These are phyloP conservation scores for Cephus sareptanus DNA, from an alignment of 2,888 invertebrate genomes.

Conservation along the genomic window DNA sequence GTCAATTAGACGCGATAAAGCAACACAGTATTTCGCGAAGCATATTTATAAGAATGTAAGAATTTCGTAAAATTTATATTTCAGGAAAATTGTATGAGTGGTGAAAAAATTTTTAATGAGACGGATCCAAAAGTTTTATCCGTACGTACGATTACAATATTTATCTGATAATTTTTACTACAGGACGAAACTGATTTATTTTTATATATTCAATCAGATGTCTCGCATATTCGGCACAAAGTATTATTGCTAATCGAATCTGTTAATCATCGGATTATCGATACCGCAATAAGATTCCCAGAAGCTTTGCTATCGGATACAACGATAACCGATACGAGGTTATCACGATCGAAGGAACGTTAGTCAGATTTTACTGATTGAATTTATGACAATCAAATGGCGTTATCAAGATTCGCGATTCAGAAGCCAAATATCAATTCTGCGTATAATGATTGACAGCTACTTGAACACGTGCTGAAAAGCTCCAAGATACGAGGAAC, in stretches of 20 bases:
- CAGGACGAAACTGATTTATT: not conserved
- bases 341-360: not conserved
- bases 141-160: not conserved
- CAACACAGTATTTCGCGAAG: not conserved
- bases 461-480: not conserved
- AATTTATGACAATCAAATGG: not conserved
- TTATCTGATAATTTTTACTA: not conserved
- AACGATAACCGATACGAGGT: not conserved
- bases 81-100: not conserved
- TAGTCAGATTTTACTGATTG: not conserved
- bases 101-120: not conserved
- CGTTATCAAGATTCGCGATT: not conserved
- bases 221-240: not conserved
- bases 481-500: not conserved
- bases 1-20: not conserved
- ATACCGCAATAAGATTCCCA: not conserved
- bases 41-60: not conserved
- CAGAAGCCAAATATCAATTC: not conserved
- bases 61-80: not conserved
- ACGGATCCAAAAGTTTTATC: not conserved
- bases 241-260: not conserved
- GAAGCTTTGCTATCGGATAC: not conserved
- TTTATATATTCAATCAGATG: not conserved
- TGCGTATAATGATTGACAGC: not conserved
- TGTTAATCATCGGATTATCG: not conserved